phyloP scores from a whole-genome alignment of 2,888 invertebrate species.

The Parascotia fuliginaria region DNA sequence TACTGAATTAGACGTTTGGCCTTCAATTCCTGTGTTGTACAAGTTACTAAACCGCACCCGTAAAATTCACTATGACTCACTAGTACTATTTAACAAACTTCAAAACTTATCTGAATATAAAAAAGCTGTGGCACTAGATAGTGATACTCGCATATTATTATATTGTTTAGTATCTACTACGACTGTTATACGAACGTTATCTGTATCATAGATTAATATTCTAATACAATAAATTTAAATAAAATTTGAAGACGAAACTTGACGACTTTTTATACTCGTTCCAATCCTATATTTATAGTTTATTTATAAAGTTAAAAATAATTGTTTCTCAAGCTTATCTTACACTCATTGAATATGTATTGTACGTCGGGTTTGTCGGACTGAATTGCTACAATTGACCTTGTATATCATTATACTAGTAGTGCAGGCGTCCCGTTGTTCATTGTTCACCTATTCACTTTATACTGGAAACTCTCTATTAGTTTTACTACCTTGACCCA shows the following conservation, averaged over 20 bases:
- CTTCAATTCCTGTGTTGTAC: slow-evolving; percentile 4
- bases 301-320: no score
- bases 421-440: slow-evolving; percentile 51
- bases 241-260: no score
- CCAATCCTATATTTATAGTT: no score
- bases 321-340: slow-evolving; percentile 1
- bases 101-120: background rate
- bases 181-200: no score
- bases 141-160: no score
- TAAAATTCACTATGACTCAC: slow-evolving; percentile 14
- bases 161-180: no score
- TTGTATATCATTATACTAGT: slow-evolving; percentile 37
- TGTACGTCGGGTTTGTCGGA: slow-evolving; percentile 4
- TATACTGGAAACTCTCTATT: slow-evolving; percentile 59
- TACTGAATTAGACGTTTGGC: slow-evolving; percentile 14
- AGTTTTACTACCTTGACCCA: slow-evolving; percentile 58
- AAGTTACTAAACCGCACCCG: slow-evolving; percentile 14
- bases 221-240: no score
- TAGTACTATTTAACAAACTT: slow-evolving; percentile 13
- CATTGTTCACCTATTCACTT: slow-evolving; percentile 54
- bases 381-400: slow-evolving; percentile 31
- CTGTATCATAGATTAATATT: no score
- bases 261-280: no score
- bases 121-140: background rate
- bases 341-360: background rate